Conservation (phyloP, 2,113 vertebrate genomes). For the Dromaius novaehollandiae region DNA sequence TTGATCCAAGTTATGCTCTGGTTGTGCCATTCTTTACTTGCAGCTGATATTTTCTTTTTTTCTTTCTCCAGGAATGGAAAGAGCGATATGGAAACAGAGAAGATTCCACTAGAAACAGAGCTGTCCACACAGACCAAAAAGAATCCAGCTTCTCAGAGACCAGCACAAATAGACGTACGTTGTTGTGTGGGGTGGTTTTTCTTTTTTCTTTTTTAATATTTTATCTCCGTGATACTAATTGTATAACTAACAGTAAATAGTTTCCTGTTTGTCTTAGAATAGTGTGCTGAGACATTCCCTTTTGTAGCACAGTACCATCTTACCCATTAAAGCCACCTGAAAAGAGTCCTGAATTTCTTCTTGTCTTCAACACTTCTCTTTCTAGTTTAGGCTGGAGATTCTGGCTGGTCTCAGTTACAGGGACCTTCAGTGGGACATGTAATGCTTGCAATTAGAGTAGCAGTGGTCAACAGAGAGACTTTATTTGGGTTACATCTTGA, state of each 20-base stretch:
- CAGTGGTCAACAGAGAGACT: neutral
- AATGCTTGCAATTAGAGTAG: neutral
- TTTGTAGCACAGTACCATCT: neutral
- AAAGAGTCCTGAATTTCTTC: neutral
- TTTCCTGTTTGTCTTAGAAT: neutral
- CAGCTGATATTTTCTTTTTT: neutral
- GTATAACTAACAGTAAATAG: neutral
- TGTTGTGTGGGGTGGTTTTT: neutral
- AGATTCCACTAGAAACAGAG: slow-evolving; percentile 79
- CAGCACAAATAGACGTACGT: slow-evolving; percentile 77
- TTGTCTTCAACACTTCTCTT: neutral
- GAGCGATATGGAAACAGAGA: slow-evolving; percentile 92
- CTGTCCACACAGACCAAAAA: slow-evolving; percentile 81
- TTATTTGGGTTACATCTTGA: neutral
- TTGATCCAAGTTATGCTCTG: neutral
- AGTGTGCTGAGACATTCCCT: neutral
- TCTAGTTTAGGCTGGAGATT: neutral
- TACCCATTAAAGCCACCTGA: neutral
- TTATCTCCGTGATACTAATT: neutral
- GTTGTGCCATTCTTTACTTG: neutral
- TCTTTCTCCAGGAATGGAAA: slow-evolving; percentile 84
- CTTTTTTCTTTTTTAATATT: neutral
- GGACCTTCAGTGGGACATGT: neutral
- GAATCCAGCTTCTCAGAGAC: slow-evolving; percentile 85
- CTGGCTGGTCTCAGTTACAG: neutral